Evolutionary conservation across 2,797 vertebrate species (phyloP).

Genomic region (Merluccius polli): DNA sequence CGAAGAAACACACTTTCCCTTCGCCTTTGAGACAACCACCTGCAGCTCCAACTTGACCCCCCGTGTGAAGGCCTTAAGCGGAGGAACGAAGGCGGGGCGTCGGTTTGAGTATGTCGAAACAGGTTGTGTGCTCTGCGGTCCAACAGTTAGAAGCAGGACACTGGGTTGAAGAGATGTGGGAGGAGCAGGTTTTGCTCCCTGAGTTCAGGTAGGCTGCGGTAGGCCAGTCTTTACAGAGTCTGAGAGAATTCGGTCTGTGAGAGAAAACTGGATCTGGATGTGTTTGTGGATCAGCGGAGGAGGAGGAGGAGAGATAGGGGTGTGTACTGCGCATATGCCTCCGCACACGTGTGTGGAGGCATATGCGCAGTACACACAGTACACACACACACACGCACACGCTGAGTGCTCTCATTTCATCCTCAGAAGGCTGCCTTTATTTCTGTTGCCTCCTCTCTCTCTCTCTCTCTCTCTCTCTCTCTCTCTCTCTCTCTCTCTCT

Average conservation of each 20-base stretch:
- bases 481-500: constrained; percentile 30
- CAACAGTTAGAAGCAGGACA: not conserved
- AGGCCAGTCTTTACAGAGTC: not conserved
- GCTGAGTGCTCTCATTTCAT: not conserved
- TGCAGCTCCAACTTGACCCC: too few species aligned
- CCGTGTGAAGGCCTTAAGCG: too few species aligned
- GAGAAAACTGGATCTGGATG: not conserved
- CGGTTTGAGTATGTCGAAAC: not conserved
- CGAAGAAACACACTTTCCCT: not conserved
- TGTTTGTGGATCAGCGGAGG: not conserved
- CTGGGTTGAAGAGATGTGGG: not conserved
- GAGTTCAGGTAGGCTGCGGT: not conserved
- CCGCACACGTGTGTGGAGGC: not conserved
- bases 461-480: constrained; percentile 15
- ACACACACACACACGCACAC: not conserved
- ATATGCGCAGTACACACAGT: not conserved
- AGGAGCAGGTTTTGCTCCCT: not conserved
- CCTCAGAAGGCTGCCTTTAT: not conserved
- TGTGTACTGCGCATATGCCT: not conserved
- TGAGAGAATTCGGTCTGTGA: not conserved
- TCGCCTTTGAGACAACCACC: not conserved
- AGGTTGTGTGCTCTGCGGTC: not conserved
- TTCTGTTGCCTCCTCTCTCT: constrained; percentile 18
- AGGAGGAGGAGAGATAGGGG: not conserved
- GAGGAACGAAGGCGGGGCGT: not conserved